Conservation (phyloP, 2,113 vertebrate species). For the Aegotheles bennettii region DNA sequence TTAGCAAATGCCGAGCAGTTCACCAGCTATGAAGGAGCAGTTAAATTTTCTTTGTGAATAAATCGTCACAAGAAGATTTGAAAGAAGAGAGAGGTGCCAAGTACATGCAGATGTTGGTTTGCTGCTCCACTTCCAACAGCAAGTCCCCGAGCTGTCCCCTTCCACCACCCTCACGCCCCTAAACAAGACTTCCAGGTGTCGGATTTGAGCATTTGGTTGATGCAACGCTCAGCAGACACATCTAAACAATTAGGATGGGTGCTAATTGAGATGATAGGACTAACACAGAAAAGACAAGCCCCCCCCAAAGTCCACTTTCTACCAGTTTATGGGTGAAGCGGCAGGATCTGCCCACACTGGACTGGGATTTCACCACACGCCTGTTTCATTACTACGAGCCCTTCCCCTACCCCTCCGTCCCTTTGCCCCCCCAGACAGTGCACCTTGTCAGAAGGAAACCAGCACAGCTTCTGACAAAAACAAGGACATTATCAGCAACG, state of each 20-base stretch:
- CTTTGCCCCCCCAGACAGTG: rapidly evolving
- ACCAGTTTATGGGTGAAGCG: neutral
- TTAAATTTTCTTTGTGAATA: neutral
- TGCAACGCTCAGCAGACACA: neutral
- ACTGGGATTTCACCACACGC: neutral
- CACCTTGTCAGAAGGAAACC: neutral
- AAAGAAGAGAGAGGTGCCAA: neutral
- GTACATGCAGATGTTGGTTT: neutral
- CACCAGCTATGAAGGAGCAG: neutral
- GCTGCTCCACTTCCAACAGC: neutral
- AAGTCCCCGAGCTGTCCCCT: neutral
- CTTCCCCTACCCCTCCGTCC: neutral
- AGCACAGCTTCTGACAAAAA: neutral
- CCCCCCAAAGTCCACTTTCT: neutral
- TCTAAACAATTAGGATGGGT: neutral
- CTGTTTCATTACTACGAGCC: neutral
- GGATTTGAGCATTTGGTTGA: neutral
- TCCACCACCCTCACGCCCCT: neutral
- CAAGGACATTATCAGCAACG: neutral
- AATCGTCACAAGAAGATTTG: neutral
- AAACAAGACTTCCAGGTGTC: neutral
- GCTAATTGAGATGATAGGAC: neutral
- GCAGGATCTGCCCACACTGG: neutral
- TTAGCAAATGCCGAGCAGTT: neutral
- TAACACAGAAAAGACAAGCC: neutral